These are phyloP conservation scores for Rhagoletis pomonella DNA, from an alignment of 1,140 invertebrate genomes.

Conservation along the genomic window DNA sequence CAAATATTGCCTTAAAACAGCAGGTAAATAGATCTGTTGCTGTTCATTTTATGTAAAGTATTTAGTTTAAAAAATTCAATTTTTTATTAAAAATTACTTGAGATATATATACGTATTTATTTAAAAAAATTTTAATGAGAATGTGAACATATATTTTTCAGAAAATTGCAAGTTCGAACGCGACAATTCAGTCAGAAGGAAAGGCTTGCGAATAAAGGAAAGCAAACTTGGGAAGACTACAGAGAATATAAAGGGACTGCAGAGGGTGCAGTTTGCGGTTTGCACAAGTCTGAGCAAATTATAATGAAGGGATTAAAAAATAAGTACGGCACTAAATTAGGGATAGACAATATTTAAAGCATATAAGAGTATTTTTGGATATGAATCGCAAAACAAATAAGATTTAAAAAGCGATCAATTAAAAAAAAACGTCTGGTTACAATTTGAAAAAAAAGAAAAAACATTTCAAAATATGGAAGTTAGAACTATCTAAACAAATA, in stretches of 20 bases:
- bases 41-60: neutral
- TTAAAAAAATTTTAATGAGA: neutral
- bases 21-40: constrained; percentile 20
- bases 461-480: no score
- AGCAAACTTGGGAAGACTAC: constrained; percentile 20
- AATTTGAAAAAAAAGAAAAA: no score
- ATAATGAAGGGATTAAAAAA: no score
- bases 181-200: neutral
- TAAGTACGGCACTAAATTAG: no score
- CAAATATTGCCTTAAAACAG: constrained; percentile 40
- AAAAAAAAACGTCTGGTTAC: no score
- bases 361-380: no score
- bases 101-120: neutral
- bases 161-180: neutral
- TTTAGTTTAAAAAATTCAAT: neutral
- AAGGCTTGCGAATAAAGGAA: neutral
- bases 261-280: no score
- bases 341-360: no score
- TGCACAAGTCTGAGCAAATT: no score
- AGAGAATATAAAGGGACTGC: neutral
- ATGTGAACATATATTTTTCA: neutral
- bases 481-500: no score
- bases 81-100: neutral
- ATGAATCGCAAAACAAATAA: no score
- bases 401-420: no score